phyloP scores from a whole-genome alignment of 2,888 invertebrate genomes.

The Nomada lathburiana region DNA sequence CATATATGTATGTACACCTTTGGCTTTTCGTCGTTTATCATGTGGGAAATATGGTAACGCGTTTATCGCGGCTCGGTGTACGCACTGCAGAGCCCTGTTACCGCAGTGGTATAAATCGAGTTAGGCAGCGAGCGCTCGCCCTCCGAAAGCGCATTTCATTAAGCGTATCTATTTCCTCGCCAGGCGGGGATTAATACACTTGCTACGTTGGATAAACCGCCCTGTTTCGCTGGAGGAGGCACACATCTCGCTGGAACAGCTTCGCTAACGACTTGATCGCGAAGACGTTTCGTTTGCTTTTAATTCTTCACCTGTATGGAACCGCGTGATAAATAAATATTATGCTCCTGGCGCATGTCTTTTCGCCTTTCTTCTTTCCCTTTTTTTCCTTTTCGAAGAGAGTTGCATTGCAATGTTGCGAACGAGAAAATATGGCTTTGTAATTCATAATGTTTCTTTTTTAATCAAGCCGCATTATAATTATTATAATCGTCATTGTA shows the following conservation, averaged over 20 bases:
- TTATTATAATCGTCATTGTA: too few relatives aligned
- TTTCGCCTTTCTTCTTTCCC: too few relatives aligned
- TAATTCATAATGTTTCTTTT: too few relatives aligned
- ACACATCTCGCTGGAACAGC: neutral
- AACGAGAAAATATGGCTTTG: too few relatives aligned
- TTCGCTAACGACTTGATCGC: neutral
- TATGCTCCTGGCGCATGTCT: too few relatives aligned
- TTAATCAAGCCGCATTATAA: too few relatives aligned
- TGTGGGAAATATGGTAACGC: slow-evolving; percentile 67
- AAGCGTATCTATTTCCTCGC: slow-evolving; percentile 69
- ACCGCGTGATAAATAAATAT: too few relatives aligned
- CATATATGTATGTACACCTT: slow-evolving; percentile 7
- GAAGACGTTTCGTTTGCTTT: too few relatives aligned
- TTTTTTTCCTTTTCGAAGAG: too few relatives aligned
- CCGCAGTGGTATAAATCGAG: slow-evolving; percentile 64
- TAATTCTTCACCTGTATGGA: too few relatives aligned
- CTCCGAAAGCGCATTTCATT: slow-evolving; percentile 68
- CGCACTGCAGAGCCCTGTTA: slow-evolving; percentile 49
- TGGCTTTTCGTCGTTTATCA: slow-evolving; percentile 62
- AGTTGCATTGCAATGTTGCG: too few relatives aligned
- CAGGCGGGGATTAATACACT: slow-evolving; percentile 61
- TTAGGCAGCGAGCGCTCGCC: slow-evolving; percentile 54
- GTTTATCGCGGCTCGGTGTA: slow-evolving; percentile 63
- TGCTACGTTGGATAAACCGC: slow-evolving; percentile 56
- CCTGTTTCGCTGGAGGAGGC: slow-evolving; percentile 34